phyloP scores from a whole-genome alignment of 2,888 invertebrate genomes.

The Gortyna flavago region DNA sequence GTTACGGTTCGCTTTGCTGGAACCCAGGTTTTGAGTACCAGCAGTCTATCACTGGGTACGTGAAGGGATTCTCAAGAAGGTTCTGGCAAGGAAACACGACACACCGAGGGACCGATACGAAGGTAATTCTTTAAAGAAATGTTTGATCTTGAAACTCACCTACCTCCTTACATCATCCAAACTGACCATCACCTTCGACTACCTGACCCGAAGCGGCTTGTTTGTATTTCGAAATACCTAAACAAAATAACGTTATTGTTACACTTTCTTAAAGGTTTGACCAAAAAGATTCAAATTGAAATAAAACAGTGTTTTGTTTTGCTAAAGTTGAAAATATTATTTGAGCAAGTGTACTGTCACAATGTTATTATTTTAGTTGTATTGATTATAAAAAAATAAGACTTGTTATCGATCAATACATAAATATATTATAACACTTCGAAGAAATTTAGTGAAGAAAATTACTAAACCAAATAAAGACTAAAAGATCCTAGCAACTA shows the following conservation, averaged over 20 bases:
- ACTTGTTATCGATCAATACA: no score
- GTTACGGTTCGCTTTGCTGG: conserved; percentile 99
- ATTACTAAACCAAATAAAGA: no score
- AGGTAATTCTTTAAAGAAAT: conserved; percentile 87
- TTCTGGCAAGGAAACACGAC: conserved; percentile 98
- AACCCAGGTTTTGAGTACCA: conserved; percentile 97
- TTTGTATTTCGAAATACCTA: conserved; percentile 4
- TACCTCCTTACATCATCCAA: conserved; percentile 57
- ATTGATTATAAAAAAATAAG: no score
- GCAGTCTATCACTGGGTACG: conserved; percentile 94
- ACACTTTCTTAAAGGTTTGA: neutral
- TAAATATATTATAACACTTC: no score
- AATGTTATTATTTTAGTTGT: neutral
- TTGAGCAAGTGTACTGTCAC: neutral
- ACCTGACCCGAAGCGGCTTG: neutral
- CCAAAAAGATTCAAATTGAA: neutral
- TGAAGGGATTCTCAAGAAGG: conserved; percentile 94
- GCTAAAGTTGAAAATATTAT: conserved; percentile 13
- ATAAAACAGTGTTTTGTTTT: conserved; percentile 35
- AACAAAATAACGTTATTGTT: neutral
- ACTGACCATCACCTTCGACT: neutral
- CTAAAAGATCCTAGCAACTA: no score
- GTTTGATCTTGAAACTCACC: conserved; percentile 36
- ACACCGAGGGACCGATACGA: conserved; percentile 93
- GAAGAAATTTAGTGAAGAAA: no score